Conservation (phyloP, 2,797 vertebrate species). For the Megaceryle alcyon region DNA sequence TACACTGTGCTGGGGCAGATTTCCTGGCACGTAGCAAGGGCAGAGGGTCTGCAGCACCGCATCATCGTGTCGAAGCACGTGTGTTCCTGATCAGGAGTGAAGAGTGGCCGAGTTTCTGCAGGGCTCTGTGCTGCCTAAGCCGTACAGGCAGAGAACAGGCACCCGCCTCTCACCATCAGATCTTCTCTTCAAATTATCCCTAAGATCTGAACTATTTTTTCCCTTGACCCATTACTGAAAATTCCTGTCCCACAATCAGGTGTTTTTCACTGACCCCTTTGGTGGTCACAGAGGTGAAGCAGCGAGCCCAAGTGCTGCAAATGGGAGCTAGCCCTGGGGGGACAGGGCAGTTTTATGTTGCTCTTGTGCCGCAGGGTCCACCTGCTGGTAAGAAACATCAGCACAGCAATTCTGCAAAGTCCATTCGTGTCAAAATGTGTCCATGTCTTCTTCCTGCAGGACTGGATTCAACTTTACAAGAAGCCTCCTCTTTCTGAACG, state of each 20-base stretch:
- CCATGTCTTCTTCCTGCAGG: background rate
- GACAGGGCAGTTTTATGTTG: background rate
- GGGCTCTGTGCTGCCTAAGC: background rate
- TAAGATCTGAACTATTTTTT: background rate
- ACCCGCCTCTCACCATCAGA: background rate
- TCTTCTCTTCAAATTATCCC: background rate
- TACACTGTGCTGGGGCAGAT: background rate
- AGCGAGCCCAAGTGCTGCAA: background rate
- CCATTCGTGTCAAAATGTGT: background rate
- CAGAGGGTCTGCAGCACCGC: background rate
- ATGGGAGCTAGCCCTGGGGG: background rate
- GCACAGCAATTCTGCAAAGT: background rate
- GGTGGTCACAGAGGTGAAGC: background rate
- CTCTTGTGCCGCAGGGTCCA: slow-evolving; percentile 22
- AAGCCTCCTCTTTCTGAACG: background rate
- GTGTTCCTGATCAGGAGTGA: background rate
- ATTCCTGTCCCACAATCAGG: background rate
- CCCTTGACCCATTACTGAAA: background rate
- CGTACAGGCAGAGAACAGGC: background rate
- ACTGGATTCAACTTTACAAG: background rate
- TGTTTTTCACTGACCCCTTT: background rate
- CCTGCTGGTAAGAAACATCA: slow-evolving; percentile 44
- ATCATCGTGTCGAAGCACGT: fast-evolving
- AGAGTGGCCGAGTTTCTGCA: background rate
- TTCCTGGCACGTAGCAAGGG: background rate